Percentiles rank a stretch among this genome's conserved stretches.
These are phyloP conservation scores for Corapipo altera DNA, from an alignment of 2,113 vertebrate species.

Conservation along the genomic window DNA sequence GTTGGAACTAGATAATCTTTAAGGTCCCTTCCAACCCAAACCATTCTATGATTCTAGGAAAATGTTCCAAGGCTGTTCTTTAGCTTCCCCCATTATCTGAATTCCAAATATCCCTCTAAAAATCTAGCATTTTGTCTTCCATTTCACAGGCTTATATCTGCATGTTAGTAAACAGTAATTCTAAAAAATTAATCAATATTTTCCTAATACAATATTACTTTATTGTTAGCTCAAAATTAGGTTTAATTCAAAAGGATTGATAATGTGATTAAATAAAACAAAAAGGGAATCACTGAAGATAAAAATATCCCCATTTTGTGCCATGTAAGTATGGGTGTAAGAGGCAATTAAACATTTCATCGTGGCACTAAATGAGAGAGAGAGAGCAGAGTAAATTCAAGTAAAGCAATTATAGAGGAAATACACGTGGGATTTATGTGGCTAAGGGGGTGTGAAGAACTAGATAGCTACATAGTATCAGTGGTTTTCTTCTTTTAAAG, in stretches of 20 bases:
- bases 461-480: background rate
- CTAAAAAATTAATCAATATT: background rate
- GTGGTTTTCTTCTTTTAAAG: background rate
- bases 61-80: background rate
- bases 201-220: slow-evolving; percentile 4
- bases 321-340: background rate
- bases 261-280: background rate
- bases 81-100: background rate
- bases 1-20: background rate
- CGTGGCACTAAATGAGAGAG: background rate
- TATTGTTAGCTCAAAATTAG: background rate
- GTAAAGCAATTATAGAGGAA: background rate
- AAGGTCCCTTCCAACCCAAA: background rate
- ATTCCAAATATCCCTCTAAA: slow-evolving; percentile 4
- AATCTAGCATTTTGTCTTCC: background rate
- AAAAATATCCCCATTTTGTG: background rate
- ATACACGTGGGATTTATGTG: background rate
- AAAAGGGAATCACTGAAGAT: background rate
- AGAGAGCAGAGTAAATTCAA: background rate
- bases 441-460: background rate
- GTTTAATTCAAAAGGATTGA: background rate
- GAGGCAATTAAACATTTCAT: background rate
- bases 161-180: background rate
- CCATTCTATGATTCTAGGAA: background rate
- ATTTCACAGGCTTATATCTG: background rate